Evolutionary conservation across 1,140 invertebrate species (phyloP), one percentile per base, ranked within the genome.

Genomic region (Helicoverpa armigera): DNA sequence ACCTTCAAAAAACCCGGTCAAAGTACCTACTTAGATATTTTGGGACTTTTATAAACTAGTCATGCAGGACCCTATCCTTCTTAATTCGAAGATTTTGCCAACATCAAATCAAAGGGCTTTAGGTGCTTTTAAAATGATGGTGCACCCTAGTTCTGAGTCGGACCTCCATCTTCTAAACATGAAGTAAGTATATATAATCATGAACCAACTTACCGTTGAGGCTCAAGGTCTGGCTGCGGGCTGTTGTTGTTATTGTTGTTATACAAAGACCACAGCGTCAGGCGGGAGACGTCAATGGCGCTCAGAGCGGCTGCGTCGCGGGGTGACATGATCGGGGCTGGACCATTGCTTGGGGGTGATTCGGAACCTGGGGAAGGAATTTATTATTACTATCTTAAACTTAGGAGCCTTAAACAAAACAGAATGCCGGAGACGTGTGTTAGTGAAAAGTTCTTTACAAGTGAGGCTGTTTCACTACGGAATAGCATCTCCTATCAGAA

Each of bases 201-300:
- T 23, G 2, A 35, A 53, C 35, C 12, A 70, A 89, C 90, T 85
- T 87, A 95, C 94, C 95, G 95, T 90, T 96, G 96, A 54, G 96
- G 95, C 88, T 96, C 96, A 65, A 92, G 82, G 74, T 93, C 92
- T 0, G 95, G 91, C 51, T 91, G 91, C 13, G 93, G 91, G 63
- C 90, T 89, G 85, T 88, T 94, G 86, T 92, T 93, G 73, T 91
- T 88, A 82, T 96, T 96, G 85, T 96, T 97, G 91, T 97, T 97
- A 92, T 98, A 98, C 86, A 98, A 95, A 86, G 97, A 98, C 97
- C 97, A 98, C 1, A 98, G 94, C 0, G 97, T 97, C 72, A 98
- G 95, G 51, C 97, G 96, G 0, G 97, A 97, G 93, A 98, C 96
- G 83, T 98, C 97, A 12, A 97, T 91, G 4, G 96, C 97, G 76